Evolutionary conservation across 2,797 vertebrate genomes (phyloP).

Genomic region (Myiothlypis coronata): DNA sequence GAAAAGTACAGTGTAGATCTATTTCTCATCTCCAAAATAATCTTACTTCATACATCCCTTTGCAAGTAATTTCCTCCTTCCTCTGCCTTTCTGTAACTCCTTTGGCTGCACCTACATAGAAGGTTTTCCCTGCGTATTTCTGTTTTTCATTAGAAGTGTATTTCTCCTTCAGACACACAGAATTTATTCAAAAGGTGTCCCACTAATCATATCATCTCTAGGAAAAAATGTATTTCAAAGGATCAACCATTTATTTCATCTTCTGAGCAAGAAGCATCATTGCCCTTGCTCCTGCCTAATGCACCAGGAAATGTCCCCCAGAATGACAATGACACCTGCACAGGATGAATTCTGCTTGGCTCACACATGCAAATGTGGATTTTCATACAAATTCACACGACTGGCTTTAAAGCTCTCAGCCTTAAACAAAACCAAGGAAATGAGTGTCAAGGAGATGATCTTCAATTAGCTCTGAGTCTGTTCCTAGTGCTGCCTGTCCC

Average conservation of each 20-base stretch:
- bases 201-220: neutral
- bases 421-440: neutral
- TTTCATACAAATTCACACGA: neutral
- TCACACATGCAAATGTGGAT: neutral
- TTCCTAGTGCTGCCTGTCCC: neutral
- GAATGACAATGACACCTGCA: neutral
- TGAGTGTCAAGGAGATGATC: too few species aligned
- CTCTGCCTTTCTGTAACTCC: neutral
- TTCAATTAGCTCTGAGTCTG: neutral
- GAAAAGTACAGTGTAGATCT: neutral
- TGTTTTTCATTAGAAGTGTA: neutral
- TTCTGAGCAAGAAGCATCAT: neutral
- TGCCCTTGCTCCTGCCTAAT: neutral
- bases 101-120: neutral
- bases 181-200: neutral
- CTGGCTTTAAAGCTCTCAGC: neutral
- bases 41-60: neutral
- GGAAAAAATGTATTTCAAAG: neutral
- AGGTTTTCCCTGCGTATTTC: neutral
- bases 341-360: neutral
- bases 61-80: neutral
- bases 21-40: neutral
- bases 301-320: neutral
- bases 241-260: neutral
- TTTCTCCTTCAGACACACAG: neutral